These are phyloP conservation scores for Salvelinus sp. DNA, from an alignment of 2,113 vertebrate species.

Conservation along the genomic window DNA sequence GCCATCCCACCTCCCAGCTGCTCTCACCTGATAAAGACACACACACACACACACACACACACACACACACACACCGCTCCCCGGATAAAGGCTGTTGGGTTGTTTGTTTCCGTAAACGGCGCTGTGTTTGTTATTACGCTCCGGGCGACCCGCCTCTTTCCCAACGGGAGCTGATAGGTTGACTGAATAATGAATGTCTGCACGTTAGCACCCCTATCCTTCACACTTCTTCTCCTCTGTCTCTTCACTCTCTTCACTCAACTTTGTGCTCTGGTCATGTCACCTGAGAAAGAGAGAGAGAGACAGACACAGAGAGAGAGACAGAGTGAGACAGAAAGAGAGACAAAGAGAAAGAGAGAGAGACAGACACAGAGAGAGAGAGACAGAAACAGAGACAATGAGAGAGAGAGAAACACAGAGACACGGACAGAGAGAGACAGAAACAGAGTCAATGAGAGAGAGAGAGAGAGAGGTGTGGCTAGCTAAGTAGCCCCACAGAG, in stretches of 20 bases:
- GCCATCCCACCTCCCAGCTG: slow-evolving; percentile 18
- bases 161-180: slow-evolving; percentile 22
- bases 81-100: slow-evolving; percentile 18
- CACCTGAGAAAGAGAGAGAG: background rate
- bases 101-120: slow-evolving; percentile 30
- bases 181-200: slow-evolving; percentile 35
- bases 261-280: too few relatives aligned
- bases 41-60: background rate
- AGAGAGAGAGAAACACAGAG: background rate
- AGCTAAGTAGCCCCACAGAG: too few relatives aligned
- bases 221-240: slow-evolving; percentile 5
- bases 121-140: slow-evolving; percentile 15
- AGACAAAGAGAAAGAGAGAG: too few relatives aligned
- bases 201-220: slow-evolving; percentile 10
- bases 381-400: too few relatives aligned
- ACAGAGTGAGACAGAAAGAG: background rate
- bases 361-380: background rate
- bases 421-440: background rate
- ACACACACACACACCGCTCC: background rate
- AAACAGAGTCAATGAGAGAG: background rate
- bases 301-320: background rate
- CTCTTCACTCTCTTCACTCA: too few relatives aligned
- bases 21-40: too few relatives aligned
- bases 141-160: background rate
- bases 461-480: background rate